These are phyloP conservation scores for Athene noctua DNA, from an alignment of 2,113 vertebrate species.

Conservation along the genomic window DNA sequence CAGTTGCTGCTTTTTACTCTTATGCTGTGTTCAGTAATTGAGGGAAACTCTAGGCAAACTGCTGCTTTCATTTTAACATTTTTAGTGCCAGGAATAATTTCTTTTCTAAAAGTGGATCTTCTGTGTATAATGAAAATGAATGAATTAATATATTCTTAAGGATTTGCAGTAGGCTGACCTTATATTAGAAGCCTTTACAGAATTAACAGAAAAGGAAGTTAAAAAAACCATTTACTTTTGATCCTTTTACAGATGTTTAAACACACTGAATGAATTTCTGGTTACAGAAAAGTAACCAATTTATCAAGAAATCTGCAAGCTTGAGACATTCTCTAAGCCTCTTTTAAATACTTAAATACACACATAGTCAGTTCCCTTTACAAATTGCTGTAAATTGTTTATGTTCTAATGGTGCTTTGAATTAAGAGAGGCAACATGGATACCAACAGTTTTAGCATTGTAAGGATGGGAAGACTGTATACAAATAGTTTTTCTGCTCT, in stretches of 20 bases:
- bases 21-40: not conserved
- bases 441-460: not conserved
- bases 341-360: not conserved
- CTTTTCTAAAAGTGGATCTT: not conserved
- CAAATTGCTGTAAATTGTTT: not conserved
- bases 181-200: not conserved
- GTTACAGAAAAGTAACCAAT: not conserved
- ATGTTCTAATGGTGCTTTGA: not conserved
- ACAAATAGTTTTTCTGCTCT: not conserved
- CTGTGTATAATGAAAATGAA: not conserved
- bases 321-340: not conserved
- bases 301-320: not conserved
- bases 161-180: not conserved
- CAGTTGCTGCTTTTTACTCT: not conserved
- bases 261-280: not conserved
- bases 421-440: not conserved
- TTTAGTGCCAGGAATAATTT: not conserved
- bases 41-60: not conserved
- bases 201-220: not conserved
- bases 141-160: not conserved
- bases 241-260: not conserved
- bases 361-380: not conserved
- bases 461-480: not conserved
- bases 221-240: not conserved
- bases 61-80: not conserved